Evolutionary conservation across 2,888 invertebrate genomes (phyloP).

Genomic region (Colletes collaris): DNA sequence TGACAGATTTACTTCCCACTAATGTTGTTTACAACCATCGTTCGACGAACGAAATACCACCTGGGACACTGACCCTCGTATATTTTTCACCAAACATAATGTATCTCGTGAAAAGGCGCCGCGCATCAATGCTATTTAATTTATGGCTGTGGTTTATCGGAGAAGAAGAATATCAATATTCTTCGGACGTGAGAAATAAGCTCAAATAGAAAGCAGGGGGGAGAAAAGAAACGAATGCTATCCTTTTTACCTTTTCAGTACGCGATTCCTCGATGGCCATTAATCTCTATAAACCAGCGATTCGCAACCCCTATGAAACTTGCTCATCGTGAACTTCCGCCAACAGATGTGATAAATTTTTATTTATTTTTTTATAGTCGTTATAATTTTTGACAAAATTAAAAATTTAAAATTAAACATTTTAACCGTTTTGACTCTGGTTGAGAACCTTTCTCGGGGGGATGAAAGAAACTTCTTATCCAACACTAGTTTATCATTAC

Average conservation of each 20-base stretch:
- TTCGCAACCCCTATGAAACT: too few species aligned
- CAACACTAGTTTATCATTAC: too few species aligned
- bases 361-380: too few species aligned
- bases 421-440: too few species aligned
- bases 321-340: too few species aligned
- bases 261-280: not conserved
- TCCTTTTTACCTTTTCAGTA: not conserved
- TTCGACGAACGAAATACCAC: slow-evolving; percentile 28
- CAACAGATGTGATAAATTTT: too few species aligned
- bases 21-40: slow-evolving; percentile 41
- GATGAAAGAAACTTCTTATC: too few species aligned
- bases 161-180: not conserved
- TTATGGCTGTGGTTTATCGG: not conserved
- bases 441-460: too few species aligned
- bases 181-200: not conserved
- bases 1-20: slow-evolving; percentile 37
- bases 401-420: too few species aligned
- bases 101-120: slow-evolving; percentile 1
- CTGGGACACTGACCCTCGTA: slow-evolving; percentile 29
- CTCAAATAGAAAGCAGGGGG: not conserved
- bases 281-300: slow-evolving; percentile 9
- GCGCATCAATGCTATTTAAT: slow-evolving; percentile 14
- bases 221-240: not conserved
- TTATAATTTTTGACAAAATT: too few species aligned
- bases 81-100: slow-evolving; percentile 25